Base-by-base conservation (phyloP, 1,140 invertebrate species). In the Caenorhabditis briggsae region DNA sequence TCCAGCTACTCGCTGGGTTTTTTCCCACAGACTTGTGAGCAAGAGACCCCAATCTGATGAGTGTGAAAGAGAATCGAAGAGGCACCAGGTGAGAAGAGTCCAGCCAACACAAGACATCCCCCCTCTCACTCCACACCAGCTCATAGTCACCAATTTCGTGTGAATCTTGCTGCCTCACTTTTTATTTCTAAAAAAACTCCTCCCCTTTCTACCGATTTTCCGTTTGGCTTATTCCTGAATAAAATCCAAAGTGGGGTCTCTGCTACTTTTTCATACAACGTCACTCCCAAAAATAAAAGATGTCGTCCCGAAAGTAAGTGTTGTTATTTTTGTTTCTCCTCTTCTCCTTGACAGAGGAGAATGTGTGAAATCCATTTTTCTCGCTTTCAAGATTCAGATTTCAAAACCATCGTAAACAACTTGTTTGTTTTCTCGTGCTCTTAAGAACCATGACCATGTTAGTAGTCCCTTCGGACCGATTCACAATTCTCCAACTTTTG, bases 61-160 rank as follows among this genome's bases (percentile, higher is more conserved):
- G 70, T 78, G 70, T 78, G 70, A 78, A 78, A 78, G 70, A 78
- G 70, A 78, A 78, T 78, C 70, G 70, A 78, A 78, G 70, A 78
- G 70, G 70, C 70, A 20, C 70, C 70, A 78, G 70, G 70, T 78
- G 70, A 78, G 33, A 53, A 78, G 70, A 53, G 70, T 78, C 70
- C 70, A 78, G 70, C 70, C 41, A 11, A 20, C 70, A 78, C 70
- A 78, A 78, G n/a, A 16, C 70, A 43, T 50, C 46, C 70, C 46
- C 70, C 50, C 70, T 78, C 46, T 33, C 33, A 33, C 33, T 46
- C 46, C 23, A n/a, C 70, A 78, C 70, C 70, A 50, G 70, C 70
- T 78, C 70, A 78, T 50, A 78, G 33, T 46, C 70, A 78, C 46
- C 70, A 78, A 78, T 78, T 78, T 50, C n/a, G 70, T 78, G 70